Evolutionary conservation across 2,797 vertebrate species (phyloP).

Genomic region (Coendou prehensilis): DNA sequence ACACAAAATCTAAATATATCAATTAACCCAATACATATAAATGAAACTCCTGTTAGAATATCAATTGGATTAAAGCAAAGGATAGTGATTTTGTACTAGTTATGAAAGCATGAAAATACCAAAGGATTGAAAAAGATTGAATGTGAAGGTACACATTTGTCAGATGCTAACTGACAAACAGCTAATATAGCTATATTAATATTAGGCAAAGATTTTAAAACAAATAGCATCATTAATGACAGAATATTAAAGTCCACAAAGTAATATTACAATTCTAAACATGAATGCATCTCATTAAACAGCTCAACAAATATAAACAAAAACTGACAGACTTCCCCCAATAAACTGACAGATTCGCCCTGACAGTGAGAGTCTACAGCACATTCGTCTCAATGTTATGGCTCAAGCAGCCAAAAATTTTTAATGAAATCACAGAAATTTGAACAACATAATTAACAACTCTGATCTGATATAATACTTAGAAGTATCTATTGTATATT

Average conservation of each 20-base stretch:
- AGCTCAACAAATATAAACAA: constrained; percentile 21
- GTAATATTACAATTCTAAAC: constrained; percentile 13
- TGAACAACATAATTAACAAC: constrained; percentile 30
- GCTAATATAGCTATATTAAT: background rate
- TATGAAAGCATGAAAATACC: background rate
- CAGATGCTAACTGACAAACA: background rate
- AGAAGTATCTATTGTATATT: background rate
- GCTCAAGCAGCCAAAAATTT: background rate
- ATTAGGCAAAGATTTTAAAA: constrained; percentile 44
- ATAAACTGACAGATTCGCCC: background rate
- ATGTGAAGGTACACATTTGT: background rate
- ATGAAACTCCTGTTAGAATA: background rate
- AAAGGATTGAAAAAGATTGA: background rate
- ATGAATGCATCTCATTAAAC: background rate
- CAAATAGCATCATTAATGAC: constrained; percentile 25
- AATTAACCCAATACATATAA: background rate
- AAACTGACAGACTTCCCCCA: background rate
- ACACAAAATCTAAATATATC: background rate
- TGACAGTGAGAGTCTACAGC: background rate
- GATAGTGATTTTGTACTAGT: background rate
- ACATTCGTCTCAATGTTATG: background rate
- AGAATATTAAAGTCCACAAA: constrained; percentile 44
- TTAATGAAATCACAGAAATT: background rate
- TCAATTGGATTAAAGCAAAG: background rate
- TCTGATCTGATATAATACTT: background rate